phyloP scores from a whole-genome alignment of 2,888 invertebrate species.

The Pocota personata region DNA sequence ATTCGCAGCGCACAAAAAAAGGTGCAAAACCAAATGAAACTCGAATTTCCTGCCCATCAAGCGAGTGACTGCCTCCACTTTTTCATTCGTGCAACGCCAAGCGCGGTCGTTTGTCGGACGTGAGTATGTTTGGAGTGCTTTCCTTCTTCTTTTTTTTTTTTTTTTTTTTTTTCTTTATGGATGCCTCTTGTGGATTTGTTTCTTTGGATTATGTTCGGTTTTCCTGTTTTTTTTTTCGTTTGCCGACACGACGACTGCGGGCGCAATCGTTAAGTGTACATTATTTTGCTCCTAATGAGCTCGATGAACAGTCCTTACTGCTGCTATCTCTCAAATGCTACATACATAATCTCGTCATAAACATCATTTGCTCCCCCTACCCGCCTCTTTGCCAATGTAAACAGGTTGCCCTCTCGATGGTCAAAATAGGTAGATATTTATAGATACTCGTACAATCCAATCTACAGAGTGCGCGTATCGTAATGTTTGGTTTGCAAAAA shows the following conservation, averaged over 20 bases:
- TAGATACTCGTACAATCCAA: slow-evolving; percentile 52
- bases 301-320: slow-evolving; percentile 49
- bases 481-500: slow-evolving; percentile 33
- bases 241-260: slow-evolving; percentile 6
- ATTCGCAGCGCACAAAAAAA: slow-evolving; percentile 36
- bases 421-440: slow-evolving; percentile 33
- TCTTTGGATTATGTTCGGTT: slow-evolving; percentile 49
- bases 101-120: slow-evolving; percentile 38
- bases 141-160: slow-evolving; percentile 2
- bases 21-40: slow-evolving; percentile 69
- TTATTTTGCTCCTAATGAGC: slow-evolving; percentile 67
- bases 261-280: slow-evolving; percentile 53
- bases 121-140: slow-evolving; percentile 22
- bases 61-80: slow-evolving; percentile 76
- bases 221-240: slow-evolving; percentile 43
- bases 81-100: slow-evolving; percentile 75
- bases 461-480: slow-evolving; percentile 36
- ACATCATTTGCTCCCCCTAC: slow-evolving; percentile 41
- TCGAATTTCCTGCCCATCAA: slow-evolving; percentile 76
- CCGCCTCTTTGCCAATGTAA: slow-evolving; percentile 5
- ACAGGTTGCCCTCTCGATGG: slow-evolving; percentile 61
- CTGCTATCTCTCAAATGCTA: slow-evolving; percentile 62
- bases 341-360: slow-evolving; percentile 68
- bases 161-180: slow-evolving; percentile 5
- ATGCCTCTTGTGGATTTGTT: slow-evolving; percentile 25